Percentiles rank a stretch among this genome's conserved stretches.
phyloP scores from a whole-genome alignment of 2,888 invertebrate genomes.

The Agrochola macilenta region DNA sequence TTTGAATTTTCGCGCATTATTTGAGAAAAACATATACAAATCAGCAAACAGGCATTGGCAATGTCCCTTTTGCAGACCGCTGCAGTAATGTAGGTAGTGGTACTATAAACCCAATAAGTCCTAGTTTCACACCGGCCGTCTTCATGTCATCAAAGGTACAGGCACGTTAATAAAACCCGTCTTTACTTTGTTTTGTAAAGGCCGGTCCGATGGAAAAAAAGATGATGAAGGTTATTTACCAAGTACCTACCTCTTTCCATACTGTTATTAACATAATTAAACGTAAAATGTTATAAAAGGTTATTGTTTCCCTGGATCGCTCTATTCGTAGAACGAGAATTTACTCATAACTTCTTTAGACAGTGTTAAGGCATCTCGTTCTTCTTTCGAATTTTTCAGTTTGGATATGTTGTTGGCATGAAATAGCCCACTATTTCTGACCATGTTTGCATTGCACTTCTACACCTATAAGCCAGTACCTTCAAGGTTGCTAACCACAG shows the following conservation, averaged over 20 bases:
- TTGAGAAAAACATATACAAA: too few species aligned
- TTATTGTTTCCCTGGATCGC: neutral
- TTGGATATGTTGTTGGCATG: neutral
- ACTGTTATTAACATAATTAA: neutral
- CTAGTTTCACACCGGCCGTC: neutral
- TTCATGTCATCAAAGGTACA: neutral
- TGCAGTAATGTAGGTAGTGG: too few species aligned
- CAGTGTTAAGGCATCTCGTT: neutral
- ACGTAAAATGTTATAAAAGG: neutral
- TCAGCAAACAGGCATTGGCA: too few species aligned
- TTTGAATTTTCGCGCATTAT: too few species aligned
- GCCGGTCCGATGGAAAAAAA: slow-evolving; percentile 1
- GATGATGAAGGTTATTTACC: slow-evolving; percentile 9
- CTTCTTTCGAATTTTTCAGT: neutral
- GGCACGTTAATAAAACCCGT: neutral
- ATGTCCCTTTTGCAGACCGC: too few species aligned
- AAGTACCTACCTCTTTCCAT: neutral
- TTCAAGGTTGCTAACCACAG: neutral
- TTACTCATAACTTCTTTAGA: neutral
- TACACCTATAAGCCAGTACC: neutral
- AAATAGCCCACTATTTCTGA: too few species aligned
- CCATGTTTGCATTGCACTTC: neutral
- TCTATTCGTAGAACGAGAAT: neutral
- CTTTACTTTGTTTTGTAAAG: slow-evolving; percentile 2
- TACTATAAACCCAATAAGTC: neutral